These are phyloP conservation scores for Eupithecia vulgata DNA, from an alignment of 2,888 invertebrate species.

Conservation along the genomic window DNA sequence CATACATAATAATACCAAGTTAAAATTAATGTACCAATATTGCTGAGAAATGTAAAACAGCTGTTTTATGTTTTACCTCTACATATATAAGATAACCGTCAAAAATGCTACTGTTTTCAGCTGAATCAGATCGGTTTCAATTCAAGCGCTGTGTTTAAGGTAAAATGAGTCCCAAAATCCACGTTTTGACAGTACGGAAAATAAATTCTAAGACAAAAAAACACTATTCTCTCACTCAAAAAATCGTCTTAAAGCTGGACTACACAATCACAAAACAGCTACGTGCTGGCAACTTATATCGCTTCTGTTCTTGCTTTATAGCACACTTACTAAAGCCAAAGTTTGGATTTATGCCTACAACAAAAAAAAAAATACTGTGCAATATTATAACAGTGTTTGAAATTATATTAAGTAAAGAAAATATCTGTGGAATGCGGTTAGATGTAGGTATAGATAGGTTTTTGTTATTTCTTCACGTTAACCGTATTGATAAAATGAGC, in stretches of 20 bases:
- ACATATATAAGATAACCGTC: neutral
- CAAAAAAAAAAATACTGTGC: no score
- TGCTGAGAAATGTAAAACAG: neutral
- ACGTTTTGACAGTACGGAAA: no score
- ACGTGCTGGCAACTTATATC: slow-evolving; percentile 12
- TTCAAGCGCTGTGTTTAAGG: neutral
- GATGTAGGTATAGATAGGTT: neutral
- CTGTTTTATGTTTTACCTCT: neutral
- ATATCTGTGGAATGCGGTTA: no score
- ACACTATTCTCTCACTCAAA: no score
- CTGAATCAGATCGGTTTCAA: neutral
- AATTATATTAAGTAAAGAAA: no score
- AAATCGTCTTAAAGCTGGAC: neutral
- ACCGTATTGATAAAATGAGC: neutral
- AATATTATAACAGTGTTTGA: no score
- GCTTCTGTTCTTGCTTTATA: slow-evolving; percentile 21
- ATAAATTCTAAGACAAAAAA: no score
- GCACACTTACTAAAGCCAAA: neutral
- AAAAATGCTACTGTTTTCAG: slow-evolving; percentile 3
- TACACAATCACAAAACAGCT: neutral
- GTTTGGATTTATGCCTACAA: neutral
- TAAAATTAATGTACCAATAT: neutral
- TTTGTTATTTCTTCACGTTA: neutral
- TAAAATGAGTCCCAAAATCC: no score
- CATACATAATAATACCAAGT: slow-evolving; percentile 37